phyloP scores from a whole-genome alignment of 2,797 vertebrate genomes.

The Sebastes cheni region DNA sequence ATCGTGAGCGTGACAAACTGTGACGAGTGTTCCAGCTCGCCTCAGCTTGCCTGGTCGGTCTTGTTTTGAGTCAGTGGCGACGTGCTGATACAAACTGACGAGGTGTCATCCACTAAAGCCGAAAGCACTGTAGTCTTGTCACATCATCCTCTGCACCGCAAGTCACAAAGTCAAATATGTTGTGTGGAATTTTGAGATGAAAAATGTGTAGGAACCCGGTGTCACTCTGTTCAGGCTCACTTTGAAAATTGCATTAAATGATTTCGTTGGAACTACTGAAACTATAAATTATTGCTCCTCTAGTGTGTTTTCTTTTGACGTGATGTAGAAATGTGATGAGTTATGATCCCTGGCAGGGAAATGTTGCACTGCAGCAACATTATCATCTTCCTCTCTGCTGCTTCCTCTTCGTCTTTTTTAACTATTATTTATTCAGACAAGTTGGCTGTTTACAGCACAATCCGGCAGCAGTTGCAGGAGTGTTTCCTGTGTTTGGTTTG shows the following conservation, averaged over 20 bases:
- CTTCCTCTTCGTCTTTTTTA: constrained; percentile 16
- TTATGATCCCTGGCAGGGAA: not conserved
- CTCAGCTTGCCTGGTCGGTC: no score
- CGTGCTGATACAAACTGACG: no score
- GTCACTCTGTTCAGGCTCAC: not conserved
- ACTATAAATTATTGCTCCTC: not conserved
- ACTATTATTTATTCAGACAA: constrained; percentile 7
- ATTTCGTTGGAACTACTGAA: not conserved
- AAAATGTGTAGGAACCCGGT: no score
- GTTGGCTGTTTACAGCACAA: not conserved
- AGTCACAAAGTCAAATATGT: no score
- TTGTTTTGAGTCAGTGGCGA: fast-evolving
- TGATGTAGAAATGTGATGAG: not conserved
- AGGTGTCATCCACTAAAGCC: no score
- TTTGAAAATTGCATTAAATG: not conserved
- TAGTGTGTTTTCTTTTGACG: not conserved
- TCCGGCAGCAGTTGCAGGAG: not conserved
- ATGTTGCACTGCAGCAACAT: not conserved
- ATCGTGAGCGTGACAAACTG: no score
- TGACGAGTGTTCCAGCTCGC: no score
- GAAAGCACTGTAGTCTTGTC: no score
- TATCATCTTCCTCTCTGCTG: constrained; percentile 17
- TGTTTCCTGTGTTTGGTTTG: constrained; percentile 43
- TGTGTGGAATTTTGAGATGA: no score
- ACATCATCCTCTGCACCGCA: no score